Conservation (phyloP, 2,888 invertebrate genomes). For the Hyles lineata region DNA sequence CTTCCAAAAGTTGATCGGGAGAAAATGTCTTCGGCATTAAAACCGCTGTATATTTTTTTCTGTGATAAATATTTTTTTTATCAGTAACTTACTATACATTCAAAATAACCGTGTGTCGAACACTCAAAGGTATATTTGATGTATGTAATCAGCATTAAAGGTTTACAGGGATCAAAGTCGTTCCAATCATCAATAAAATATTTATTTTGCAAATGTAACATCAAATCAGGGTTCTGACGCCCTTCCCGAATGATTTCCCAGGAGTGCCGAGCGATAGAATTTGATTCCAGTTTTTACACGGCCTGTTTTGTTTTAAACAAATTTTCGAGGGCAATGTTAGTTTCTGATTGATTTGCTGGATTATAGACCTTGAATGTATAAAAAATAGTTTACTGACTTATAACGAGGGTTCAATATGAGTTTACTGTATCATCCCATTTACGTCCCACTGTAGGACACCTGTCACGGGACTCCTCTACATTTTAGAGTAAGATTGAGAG, state of each 20-base stretch:
- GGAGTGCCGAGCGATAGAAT: conserved; percentile 60
- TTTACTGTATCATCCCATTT: too few relatives aligned
- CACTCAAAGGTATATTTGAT: conserved; percentile 28
- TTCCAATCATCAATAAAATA: conserved; percentile 66
- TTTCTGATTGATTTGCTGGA: conserved; percentile 16
- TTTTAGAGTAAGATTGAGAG: too few relatives aligned
- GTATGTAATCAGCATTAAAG: conserved; percentile 58
- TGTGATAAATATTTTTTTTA: neutral
- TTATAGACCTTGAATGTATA: neutral
- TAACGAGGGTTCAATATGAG: neutral
- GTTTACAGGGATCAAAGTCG: conserved; percentile 56
- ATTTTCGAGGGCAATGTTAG: conserved; percentile 32
- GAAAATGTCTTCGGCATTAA: too few relatives aligned
- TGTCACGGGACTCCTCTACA: too few relatives aligned
- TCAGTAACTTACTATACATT: neutral
- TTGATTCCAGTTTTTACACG: conserved; percentile 68
- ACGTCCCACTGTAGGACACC: too few relatives aligned
- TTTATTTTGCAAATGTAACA: conserved; percentile 61
- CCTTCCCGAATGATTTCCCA: conserved; percentile 68
- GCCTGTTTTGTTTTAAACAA: conserved; percentile 52
- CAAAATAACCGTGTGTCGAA: conserved; percentile 7
- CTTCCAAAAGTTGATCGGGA: too few relatives aligned
- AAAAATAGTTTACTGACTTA: neutral
- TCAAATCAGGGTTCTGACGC: conserved; percentile 61
- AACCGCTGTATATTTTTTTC: too few relatives aligned